These are phyloP conservation scores for Vanessa tameamea DNA, from an alignment of 1,140 invertebrate species.

Conservation along the genomic window DNA sequence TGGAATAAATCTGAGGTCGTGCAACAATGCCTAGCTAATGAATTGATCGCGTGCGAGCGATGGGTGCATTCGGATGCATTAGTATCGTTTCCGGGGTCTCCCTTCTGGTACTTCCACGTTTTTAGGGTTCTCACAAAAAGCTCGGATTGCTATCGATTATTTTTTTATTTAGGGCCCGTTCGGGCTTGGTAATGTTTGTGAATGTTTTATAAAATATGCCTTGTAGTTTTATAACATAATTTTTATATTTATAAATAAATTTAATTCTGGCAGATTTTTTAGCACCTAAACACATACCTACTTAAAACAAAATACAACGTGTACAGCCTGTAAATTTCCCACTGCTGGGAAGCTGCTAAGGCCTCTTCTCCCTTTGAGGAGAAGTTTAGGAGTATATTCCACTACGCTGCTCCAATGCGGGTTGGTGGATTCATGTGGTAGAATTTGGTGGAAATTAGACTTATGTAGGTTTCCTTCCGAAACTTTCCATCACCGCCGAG, in stretches of 20 bases:
- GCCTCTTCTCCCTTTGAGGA: too few species aligned
- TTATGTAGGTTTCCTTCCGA: too few species aligned
- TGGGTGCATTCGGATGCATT: slow-evolving; percentile 73
- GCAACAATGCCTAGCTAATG: slow-evolving; percentile 65
- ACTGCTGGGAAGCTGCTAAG: too few species aligned
- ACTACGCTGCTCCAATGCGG: too few species aligned
- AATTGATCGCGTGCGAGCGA: slow-evolving; percentile 66
- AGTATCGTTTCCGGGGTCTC: slow-evolving; percentile 63
- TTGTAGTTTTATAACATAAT: neutral
- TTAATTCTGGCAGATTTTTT: too few species aligned
- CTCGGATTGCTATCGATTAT: slow-evolving; percentile 15
- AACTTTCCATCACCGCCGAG: too few species aligned
- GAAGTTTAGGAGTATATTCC: too few species aligned
- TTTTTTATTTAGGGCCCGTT: neutral
- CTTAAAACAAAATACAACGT: neutral
- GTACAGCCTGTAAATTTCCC: too few species aligned
- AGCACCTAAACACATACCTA: neutral
- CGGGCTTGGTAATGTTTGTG: neutral
- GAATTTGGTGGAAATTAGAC: too few species aligned
- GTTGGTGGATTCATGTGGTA: too few species aligned
- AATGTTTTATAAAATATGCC: neutral
- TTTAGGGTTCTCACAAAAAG: slow-evolving; percentile 36
- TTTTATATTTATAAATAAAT: too few species aligned
- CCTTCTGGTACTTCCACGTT: slow-evolving; percentile 43
- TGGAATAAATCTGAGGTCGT: slow-evolving; percentile 12